Evolutionary conservation across 2,888 invertebrate species (phyloP), one percentile per base, ranked within the genome.

Genomic region (Byasa hedistus): DNA sequence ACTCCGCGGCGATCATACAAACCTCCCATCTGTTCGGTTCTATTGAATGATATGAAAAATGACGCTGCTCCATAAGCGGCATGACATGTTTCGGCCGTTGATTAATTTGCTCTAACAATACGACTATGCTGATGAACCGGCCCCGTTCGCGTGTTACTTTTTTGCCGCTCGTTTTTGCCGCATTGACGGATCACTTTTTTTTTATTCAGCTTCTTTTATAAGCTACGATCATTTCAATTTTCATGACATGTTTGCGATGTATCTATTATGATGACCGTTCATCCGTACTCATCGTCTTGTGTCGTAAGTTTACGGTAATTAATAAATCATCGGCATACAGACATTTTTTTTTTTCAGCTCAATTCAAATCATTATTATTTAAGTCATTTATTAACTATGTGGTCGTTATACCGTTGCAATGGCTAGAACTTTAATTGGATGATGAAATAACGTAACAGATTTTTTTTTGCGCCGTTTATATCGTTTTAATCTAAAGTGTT

Each of bases 41-140:
- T 70, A 75, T 76, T 77, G 75, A 73, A 73, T 71, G 68, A 63
- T 66, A 71, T 69, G 73, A 75, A 73, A 69, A 73, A 69, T 70
- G 75, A 73, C 73, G 61, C 72, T 71, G 73, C 69, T 70, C 71
- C 60, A 68, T 67, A 68, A 64, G 73, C 74, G 76, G 72, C 70
- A 72, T 73, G 72, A 71, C 71, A 66, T 71, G 72, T 74, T 72
- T 64, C 69, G 66, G 69, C 69, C 68, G 69, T 70, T 73, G 73
- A 79, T 79, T 76, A 79, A 81, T 80, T 78, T 74, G 76, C 77
- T 76, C 73, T 69, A 75, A 75, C 77, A 80, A 69, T 64, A 44
- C 77, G 70, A 76, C 74, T 79, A 81, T 82, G 77, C 69, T 79
- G 80, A 83, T 83, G 72, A 72, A 78, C 78, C 76, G 74, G 74